Conservation (phyloP, 2,888 invertebrate genomes). For the Alloplasta piceator region DNA sequence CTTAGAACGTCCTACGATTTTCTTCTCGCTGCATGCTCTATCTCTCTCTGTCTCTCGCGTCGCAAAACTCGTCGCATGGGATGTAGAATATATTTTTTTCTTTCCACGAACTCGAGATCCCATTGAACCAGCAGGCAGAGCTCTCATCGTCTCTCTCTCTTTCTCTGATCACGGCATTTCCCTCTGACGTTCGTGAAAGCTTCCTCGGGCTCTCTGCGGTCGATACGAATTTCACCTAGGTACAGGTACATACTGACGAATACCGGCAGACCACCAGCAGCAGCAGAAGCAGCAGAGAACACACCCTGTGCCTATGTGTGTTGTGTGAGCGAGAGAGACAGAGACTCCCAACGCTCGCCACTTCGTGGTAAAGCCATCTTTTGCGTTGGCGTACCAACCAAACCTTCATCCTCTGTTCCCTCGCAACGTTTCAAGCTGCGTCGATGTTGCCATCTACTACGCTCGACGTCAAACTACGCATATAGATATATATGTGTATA, state of each 20-base stretch:
- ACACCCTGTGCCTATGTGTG: neutral
- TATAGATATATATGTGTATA: conserved; percentile 6
- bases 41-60: too few relatives aligned
- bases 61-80: neutral
- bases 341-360: conserved; percentile 24
- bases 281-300: neutral
- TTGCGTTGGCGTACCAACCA: conserved; percentile 43
- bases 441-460: conserved; percentile 32
- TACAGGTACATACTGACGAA: conserved; percentile 65
- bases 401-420: conserved; percentile 24
- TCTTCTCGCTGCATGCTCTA: too few relatives aligned
- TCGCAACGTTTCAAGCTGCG: conserved; percentile 7
- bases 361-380: conserved; percentile 41
- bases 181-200: conserved; percentile 61
- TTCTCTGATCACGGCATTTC: conserved; percentile 21
- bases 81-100: neutral
- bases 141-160: conserved; percentile 12
- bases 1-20: too few relatives aligned
- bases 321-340: neutral
- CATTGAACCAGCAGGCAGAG: conserved; percentile 37
- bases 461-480: conserved; percentile 32
- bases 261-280: conserved; percentile 60
- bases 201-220: conserved; percentile 68
- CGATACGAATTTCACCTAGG: conserved; percentile 77
- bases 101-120: conserved; percentile 40